These are phyloP conservation scores for Phengaris alcon DNA, from an alignment of 2,888 invertebrate species.

Conservation along the genomic window DNA sequence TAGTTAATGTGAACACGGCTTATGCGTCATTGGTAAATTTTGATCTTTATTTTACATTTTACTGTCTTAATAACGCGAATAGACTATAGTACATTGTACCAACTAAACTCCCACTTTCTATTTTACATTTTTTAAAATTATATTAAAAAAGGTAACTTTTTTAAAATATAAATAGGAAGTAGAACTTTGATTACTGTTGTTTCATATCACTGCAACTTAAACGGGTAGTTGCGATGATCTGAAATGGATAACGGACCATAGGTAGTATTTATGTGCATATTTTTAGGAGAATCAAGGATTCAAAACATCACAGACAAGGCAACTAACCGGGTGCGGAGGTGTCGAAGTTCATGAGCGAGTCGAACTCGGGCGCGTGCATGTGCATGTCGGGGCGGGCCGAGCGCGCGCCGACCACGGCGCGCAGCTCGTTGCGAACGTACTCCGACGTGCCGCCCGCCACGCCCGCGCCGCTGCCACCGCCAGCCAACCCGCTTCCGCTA, in stretches of 20 bases:
- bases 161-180: not conserved
- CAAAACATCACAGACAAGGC: not conserved
- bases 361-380: constrained; percentile 82
- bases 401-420: constrained; percentile 92
- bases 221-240: not conserved
- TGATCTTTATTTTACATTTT: no score
- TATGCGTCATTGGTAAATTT: no score
- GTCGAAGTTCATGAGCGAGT: constrained; percentile 84
- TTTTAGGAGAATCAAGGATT: no score
- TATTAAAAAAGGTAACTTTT: no score
- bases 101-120: not conserved
- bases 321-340: constrained; percentile 81
- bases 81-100: not conserved
- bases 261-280: not conserved
- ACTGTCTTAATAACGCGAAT: no score
- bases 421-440: constrained; percentile 93
- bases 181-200: not conserved
- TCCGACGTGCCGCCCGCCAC: constrained; percentile 85
- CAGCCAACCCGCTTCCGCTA: constrained; percentile 45
- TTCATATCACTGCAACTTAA: not conserved
- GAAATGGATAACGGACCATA: not conserved
- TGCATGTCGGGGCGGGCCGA: constrained; percentile 78
- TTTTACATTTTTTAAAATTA: not conserved
- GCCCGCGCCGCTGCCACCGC: constrained; percentile 45
- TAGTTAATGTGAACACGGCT: no score